Percentiles rank a stretch among this genome's conserved stretches.
Conservation (phyloP, 2,888 invertebrate genomes). For the Neoitamus cyanurus region DNA sequence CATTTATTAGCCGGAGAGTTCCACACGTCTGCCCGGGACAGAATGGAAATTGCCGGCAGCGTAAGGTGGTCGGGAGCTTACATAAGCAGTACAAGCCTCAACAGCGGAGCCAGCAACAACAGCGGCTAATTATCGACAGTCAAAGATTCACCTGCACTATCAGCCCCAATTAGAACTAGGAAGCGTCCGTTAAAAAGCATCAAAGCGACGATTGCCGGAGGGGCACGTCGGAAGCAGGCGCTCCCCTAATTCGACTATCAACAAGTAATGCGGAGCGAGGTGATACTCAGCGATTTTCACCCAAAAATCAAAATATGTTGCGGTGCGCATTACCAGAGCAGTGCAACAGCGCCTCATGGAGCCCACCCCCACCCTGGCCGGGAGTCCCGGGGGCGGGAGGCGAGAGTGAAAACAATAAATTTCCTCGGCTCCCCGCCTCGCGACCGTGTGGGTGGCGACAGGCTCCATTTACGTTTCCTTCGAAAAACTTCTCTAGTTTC, state of each 20-base stretch:
- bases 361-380: background rate
- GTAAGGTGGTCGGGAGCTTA: background rate
- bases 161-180: constrained; percentile 13
- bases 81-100: background rate
- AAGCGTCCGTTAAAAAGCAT: constrained; percentile 1
- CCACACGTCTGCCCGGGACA: background rate
- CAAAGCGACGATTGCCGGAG: background rate
- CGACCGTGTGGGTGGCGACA: constrained; percentile 13
- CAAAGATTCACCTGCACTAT: background rate
- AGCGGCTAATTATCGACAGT: constrained; percentile 2
- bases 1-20: background rate
- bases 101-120: background rate
- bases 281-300: constrained; percentile 22
- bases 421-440: constrained; percentile 18
- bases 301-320: constrained; percentile 44
- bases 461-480: background rate
- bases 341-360: constrained; percentile 51
- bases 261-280: constrained; percentile 36
- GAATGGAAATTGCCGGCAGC: background rate
- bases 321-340: constrained; percentile 53
- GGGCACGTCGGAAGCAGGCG: background rate
- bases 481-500: background rate
- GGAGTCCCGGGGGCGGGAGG: background rate
- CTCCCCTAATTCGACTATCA: constrained; percentile 27
- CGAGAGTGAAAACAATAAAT: constrained; percentile 46